Evolutionary conservation across 2,888 invertebrate species (phyloP).

Genomic region (Endotricha flammealis): DNA sequence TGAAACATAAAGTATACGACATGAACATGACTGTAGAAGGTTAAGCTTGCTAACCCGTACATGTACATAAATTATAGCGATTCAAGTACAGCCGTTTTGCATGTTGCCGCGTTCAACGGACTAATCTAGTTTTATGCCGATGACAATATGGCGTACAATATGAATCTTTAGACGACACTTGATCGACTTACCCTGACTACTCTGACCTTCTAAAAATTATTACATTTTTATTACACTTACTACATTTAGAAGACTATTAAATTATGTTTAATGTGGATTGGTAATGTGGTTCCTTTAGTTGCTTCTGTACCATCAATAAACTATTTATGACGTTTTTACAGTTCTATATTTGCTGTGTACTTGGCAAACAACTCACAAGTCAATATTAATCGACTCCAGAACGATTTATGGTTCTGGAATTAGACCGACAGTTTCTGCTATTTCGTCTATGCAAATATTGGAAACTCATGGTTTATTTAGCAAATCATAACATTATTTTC

Average conservation of each 20-base stretch:
- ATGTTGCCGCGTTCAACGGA: conserved; percentile 1
- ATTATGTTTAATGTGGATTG: conserved; percentile 25
- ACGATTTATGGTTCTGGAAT: conserved; percentile 17
- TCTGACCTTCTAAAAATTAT: conserved; percentile 15
- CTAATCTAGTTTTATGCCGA: conserved; percentile 1
- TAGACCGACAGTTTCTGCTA: conserved; percentile 9
- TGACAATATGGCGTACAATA: neutral
- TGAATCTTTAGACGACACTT: neutral
- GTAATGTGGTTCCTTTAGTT: conserved; percentile 27
- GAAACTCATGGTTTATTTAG: too few species aligned
- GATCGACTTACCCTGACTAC: neutral
- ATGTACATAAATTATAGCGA: neutral
- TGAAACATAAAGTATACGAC: conserved; percentile 20
- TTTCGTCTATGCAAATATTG: too few species aligned
- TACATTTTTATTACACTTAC: conserved; percentile 25
- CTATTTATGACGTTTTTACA: conserved; percentile 30
- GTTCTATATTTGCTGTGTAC: conserved; percentile 25
- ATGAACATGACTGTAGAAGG: conserved; percentile 14
- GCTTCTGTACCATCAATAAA: conserved; percentile 29
- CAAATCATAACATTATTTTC: too few species aligned
- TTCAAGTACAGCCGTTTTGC: conserved; percentile 3
- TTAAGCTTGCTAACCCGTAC: conserved; percentile 12
- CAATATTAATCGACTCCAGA: conserved; percentile 16
- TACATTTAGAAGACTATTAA: conserved; percentile 25
- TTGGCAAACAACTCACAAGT: conserved; percentile 15